These are phyloP conservation scores for Hymenopus coronatus DNA, from an alignment of 2,888 invertebrate genomes.

Conservation along the genomic window DNA sequence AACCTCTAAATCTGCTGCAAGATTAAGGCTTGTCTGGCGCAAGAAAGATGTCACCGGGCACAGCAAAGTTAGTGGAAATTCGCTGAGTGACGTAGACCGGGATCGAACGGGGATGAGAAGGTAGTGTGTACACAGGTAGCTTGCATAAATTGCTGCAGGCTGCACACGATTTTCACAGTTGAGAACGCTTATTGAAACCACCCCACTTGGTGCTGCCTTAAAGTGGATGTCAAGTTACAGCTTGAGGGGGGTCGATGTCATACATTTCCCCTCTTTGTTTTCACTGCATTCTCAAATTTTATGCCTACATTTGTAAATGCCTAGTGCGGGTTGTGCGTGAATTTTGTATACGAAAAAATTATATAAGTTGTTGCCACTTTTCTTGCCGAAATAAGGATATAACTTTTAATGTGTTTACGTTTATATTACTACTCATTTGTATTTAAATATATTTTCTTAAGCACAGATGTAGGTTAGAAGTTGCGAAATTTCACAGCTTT, in stretches of 20 bases:
- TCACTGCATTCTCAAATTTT: neutral
- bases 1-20: too few relatives aligned
- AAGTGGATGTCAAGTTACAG: neutral
- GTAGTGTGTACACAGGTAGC: neutral
- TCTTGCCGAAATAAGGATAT: too few relatives aligned
- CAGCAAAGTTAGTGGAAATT: neutral
- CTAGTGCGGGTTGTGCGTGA: too few relatives aligned
- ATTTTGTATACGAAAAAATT: too few relatives aligned
- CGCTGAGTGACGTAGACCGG: neutral
- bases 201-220: neutral
- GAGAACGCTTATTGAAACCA: neutral
- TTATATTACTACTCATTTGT: too few relatives aligned
- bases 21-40: too few relatives aligned
- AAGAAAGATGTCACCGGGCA: neutral
- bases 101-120: neutral
- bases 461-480: too few relatives aligned
- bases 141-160: neutral
- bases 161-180: neutral
- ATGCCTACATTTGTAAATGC: too few relatives aligned
- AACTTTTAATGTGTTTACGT: too few relatives aligned
- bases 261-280: neutral
- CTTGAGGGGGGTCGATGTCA: neutral
- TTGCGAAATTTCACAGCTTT: too few relatives aligned
- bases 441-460: too few relatives aligned
- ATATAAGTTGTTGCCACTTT: too few relatives aligned